A percentile compares a stretch with the other conserved stretches of the same genome.
Evolutionary conservation across 2,888 invertebrate genomes (phyloP).

Genomic region (Branchellion lobata): DNA sequence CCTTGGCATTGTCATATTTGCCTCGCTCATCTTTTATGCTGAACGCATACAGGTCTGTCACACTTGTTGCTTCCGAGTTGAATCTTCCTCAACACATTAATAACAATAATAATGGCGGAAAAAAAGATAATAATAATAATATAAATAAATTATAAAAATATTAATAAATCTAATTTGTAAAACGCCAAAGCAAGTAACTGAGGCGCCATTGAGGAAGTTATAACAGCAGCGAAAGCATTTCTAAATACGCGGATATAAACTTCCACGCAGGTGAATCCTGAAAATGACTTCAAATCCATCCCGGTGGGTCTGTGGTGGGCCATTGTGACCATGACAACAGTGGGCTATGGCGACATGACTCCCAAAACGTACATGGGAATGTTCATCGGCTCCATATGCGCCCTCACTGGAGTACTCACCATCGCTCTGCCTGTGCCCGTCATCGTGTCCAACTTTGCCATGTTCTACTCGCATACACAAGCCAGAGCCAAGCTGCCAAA

Average conservation of each 20-base stretch:
- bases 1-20: conserved; percentile 91
- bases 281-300: conserved; percentile 91
- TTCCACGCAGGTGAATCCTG: conserved; percentile 79
- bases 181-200: too few species aligned
- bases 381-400: conserved; percentile 93
- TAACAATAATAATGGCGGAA: too few species aligned
- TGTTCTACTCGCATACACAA: conserved; percentile 96
- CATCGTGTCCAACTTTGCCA: conserved; percentile 93
- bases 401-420: conserved; percentile 84
- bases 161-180: neutral
- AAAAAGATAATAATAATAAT: neutral
- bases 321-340: conserved; percentile 91
- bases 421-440: conserved; percentile 93
- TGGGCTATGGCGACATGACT: conserved; percentile 91
- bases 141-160: neutral
- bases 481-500: conserved; percentile 93
- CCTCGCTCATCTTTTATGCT: conserved; percentile 89
- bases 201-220: too few species aligned
- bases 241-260: conserved; percentile 66
- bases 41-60: conserved; percentile 92
- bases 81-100: neutral
- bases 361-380: conserved; percentile 92
- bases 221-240: neutral
- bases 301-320: conserved; percentile 95
- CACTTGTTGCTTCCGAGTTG: conserved; percentile 70